Conservation (phyloP, 64 coral and sea anemone species). For the Pocillopora damicornis region DNA sequence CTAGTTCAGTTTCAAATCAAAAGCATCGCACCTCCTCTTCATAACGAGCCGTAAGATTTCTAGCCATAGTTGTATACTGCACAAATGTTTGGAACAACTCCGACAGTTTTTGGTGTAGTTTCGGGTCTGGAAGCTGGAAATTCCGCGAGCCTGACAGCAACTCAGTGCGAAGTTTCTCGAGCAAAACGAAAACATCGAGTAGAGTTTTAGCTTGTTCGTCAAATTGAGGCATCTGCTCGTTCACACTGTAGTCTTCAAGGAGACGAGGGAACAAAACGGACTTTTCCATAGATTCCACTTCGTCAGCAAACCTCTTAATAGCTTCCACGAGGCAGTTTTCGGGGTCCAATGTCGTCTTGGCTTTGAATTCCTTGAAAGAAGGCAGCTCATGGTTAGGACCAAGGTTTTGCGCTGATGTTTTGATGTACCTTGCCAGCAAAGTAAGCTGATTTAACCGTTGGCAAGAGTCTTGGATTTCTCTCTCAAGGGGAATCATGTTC, state of each 20-base stretch:
- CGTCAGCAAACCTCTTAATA: slow-evolving; percentile 20
- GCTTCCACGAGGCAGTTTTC: slow-evolving; percentile 18
- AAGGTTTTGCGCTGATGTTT: slow-evolving; percentile 2
- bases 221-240: slow-evolving; percentile 26
- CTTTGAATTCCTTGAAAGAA: slow-evolving; percentile 13
- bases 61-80: slow-evolving; percentile 15
- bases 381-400: slow-evolving; percentile 3
- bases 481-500: slow-evolving; percentile 1
- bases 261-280: slow-evolving; percentile 27
- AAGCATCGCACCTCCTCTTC: slow-evolving; percentile 34
- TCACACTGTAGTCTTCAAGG: slow-evolving; percentile 3
- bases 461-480: slow-evolving; percentile 31
- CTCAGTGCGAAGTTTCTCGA: slow-evolving; percentile 17
- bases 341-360: not conserved
- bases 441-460: slow-evolving; percentile 35
- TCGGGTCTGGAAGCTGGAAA: slow-evolving; percentile 28
- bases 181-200: slow-evolving; percentile 15
- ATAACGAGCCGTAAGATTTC: slow-evolving; percentile 21
- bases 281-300: slow-evolving; percentile 38
- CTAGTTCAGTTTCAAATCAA: not conserved
- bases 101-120: slow-evolving; percentile 26
- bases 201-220: slow-evolving; percentile 9
- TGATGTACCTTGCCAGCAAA: slow-evolving; percentile 23
- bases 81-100: slow-evolving; percentile 26
- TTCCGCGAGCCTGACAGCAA: slow-evolving; percentile 15